These are phyloP conservation scores for Melitaea athalia DNA, from an alignment of 2,888 invertebrate genomes.

Conservation along the genomic window DNA sequence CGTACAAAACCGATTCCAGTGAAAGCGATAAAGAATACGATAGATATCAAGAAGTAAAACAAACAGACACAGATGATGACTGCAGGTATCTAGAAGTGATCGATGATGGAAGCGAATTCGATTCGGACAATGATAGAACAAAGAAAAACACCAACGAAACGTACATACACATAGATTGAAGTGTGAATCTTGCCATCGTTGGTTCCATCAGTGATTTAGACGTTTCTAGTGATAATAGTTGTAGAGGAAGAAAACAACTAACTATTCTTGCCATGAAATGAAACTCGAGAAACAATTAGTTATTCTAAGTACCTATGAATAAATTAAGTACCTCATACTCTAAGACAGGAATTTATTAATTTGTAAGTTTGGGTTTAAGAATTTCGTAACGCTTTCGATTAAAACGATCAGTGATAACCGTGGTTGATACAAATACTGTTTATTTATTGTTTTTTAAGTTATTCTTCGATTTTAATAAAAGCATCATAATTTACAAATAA, in stretches of 20 bases:
- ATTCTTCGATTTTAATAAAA: too few relatives aligned
- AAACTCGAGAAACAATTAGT: background rate
- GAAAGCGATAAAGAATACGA: constrained; percentile 51
- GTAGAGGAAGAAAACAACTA: background rate
- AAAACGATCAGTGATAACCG: too few relatives aligned
- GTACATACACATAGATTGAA: constrained; percentile 30
- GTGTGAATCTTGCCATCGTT: constrained; percentile 15
- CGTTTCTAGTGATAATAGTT: background rate
- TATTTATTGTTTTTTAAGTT: too few relatives aligned
- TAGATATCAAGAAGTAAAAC: constrained; percentile 55
- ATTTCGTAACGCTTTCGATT: too few relatives aligned
- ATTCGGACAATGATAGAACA: constrained; percentile 36
- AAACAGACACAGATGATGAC: constrained; percentile 66
- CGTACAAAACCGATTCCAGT: constrained; percentile 54
- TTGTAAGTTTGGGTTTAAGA: too few relatives aligned
- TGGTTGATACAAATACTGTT: too few relatives aligned
- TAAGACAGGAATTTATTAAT: background rate
- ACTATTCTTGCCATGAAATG: background rate
- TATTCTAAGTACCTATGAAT: background rate
- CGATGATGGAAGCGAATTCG: constrained; percentile 71
- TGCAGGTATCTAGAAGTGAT: constrained; percentile 71
- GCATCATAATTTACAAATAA: too few relatives aligned
- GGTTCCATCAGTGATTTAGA: background rate
- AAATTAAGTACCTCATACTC: background rate
- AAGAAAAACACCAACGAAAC: constrained; percentile 18